phyloP scores from a whole-genome alignment of 2,113 vertebrate genomes.

The Amphiprion ocellaris region DNA sequence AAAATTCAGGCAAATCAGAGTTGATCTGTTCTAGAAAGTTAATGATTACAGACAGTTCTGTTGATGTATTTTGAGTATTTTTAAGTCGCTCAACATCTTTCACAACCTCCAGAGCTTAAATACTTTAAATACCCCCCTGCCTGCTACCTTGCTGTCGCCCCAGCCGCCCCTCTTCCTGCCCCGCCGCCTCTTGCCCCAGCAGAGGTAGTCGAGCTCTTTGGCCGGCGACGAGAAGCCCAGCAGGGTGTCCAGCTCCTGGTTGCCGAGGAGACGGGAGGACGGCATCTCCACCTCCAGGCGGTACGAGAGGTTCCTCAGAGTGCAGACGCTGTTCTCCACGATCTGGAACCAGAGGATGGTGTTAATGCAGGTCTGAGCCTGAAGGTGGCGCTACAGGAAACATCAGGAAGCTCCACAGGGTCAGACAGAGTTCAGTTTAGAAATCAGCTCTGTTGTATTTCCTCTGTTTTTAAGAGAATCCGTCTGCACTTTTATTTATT shows the following conservation, averaged over 20 bases:
- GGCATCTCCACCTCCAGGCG: conserved; percentile 97
- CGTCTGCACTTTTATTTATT: no score
- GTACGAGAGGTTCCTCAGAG: conserved; percentile 97
- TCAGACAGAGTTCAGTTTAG: no score
- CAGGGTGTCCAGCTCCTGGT: conserved; percentile 92
- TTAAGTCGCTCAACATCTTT: no score
- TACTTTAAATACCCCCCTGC: no score
- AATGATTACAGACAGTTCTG: no score
- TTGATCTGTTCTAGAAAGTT: no score
- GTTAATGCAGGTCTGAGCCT: background rate
- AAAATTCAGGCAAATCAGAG: no score
- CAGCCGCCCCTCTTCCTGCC: conserved; percentile 92
- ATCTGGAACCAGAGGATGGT: conserved; percentile 82
- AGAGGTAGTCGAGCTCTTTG: conserved; percentile 94
- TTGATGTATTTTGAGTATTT: no score
- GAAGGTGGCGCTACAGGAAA: background rate
- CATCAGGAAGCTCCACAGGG: background rate
- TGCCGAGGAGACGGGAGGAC: conserved; percentile 92
- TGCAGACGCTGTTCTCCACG: conserved; percentile 98
- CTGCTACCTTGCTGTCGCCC: conserved; percentile 90
- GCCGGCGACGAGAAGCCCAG: conserved; percentile 92
- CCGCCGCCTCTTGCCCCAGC: conserved; percentile 97
- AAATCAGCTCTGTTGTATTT: background rate
- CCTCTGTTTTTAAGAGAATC: no score
- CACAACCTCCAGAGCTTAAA: no score